Base-by-base conservation (phyloP, 2,888 invertebrate genomes). In the Drymonia ruficornis region DNA sequence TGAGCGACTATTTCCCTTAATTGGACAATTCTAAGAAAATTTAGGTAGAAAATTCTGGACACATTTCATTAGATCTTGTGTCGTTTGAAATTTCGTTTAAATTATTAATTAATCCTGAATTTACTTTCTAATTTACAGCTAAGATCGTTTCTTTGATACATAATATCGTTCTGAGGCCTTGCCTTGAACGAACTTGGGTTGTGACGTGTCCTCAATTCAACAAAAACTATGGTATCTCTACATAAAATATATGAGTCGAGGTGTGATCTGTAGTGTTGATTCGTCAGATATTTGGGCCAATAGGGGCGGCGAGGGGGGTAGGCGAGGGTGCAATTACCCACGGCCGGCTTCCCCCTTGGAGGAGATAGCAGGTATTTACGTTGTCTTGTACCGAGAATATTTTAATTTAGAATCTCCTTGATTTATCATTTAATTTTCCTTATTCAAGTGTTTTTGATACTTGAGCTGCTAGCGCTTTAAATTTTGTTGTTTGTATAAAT, bases 181-280 rank as follows among this genome's bases (percentile, higher is more conserved):
- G n/a, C n/a, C n/a, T n/a, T n/a, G n/a, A n/a, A n/a, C n/a, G n/a
- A n/a, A n/a, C n/a, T n/a, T n/a, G n/a, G n/a, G n/a, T n/a, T n/a
- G n/a, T n/a, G n/a, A n/a, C 46, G 15, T 29, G 11, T 46, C 46
- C 46, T 29, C 1, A 29, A 29, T 15, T 15, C 11, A 46, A 12
- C 13, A 6, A 3, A 63, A 61, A 53, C 13, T 36, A 55, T 66
- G 43, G 74, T 43, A 3, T 60, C 60, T 62, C 60, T 62, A 56
- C 61, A 63, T 56, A 50, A 55, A 59, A 65, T 69, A 69, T 65
- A 63, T 63, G 54, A 56, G 61, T 51, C 55, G 57, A 74, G 66
- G 63, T 71, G 69, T 55, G 65, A 72, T 70, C 65, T 63, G 66
- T 71, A 70, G 62, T 74, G 76, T 76, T 74, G 71, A 76, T 72